Evolutionary conservation across 2,888 invertebrate genomes (phyloP), one percentile per base, ranked within the genome.

Genomic region (Nomada lathburiana): DNA sequence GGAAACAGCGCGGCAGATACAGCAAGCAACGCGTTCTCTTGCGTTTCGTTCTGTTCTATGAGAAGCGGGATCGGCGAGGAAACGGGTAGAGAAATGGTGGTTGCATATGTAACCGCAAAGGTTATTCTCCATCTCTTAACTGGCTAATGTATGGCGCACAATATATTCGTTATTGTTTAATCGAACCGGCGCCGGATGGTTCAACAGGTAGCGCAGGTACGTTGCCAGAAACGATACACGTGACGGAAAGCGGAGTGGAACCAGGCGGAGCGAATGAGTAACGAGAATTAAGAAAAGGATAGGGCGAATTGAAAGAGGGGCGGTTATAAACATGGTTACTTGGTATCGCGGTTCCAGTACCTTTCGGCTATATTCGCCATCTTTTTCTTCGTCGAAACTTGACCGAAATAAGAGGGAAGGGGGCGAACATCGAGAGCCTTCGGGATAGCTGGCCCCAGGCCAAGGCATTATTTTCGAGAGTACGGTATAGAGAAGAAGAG

Each of bases 141-240:
- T n/a, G 2, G 36, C 0, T 3, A 18, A 10, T 44, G 44, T 67
- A 71, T 23, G 72, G 71, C 52, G 83, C 73, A 72, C 77, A 80
- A 87, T 82, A 82, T 76, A 74, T 80, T 76, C 76, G 89, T 88
- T 81, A 81, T 88, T 89, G 87, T 83, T 87, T 86, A 82, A 83
- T 87, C 87, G 86, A 87, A 83, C 65, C 64, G 65, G 50, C 44
- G 60, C 2, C 11, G 76, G 11, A 53, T 76, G 74, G 86, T 82
- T 88, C 89, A 88, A 88, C 88, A 88, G 88, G 88, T 88, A 88
- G 36, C 7, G 7, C 7, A 36, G 36, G 36, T 36, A 36, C 68
- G 62, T 78, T 80, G 50, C 44, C 52, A 18, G 59, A 57, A 70
- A 13, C 50, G 64, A 68, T 67, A 79, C 75, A 13, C 63, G 57